Evolutionary conservation across 1,140 invertebrate genomes (phyloP).

Genomic region (Drosophila ananassae): DNA sequence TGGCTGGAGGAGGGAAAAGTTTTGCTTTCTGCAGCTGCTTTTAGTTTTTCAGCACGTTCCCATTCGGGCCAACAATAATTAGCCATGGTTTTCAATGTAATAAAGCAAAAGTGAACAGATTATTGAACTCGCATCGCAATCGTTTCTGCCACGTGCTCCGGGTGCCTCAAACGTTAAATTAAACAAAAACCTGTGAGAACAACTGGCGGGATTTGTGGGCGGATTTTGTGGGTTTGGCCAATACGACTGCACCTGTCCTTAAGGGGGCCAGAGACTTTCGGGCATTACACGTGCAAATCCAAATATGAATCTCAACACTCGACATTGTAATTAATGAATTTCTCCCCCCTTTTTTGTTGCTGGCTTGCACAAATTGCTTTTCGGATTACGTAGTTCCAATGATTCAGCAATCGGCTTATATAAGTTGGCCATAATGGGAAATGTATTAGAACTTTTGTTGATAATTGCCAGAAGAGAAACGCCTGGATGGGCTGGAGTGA

Average conservation of each 20-base stretch:
- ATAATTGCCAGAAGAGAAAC: slow-evolving; percentile 30
- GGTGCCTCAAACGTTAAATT: slow-evolving; percentile 11
- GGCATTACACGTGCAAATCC: slow-evolving; percentile 63
- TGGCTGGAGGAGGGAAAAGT: slow-evolving; percentile 26
- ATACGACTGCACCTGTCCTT: slow-evolving; percentile 44
- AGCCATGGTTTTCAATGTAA: slow-evolving; percentile 69
- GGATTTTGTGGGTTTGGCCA: slow-evolving; percentile 1
- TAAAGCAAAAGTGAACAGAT: slow-evolving; percentile 68
- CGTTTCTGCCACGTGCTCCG: slow-evolving; percentile 29
- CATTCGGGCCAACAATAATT: slow-evolving; percentile 61
- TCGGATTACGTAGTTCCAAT: slow-evolving; percentile 43
- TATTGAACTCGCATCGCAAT: slow-evolving; percentile 57
- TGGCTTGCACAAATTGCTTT: slow-evolving; percentile 26
- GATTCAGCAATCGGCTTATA: slow-evolving; percentile 45
- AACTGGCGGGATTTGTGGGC: slow-evolving; percentile 14
- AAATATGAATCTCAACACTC: slow-evolving; percentile 36
- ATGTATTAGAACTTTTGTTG: slow-evolving; percentile 6
- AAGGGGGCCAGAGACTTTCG: neutral
- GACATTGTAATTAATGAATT: slow-evolving; percentile 66
- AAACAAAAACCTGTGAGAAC: slow-evolving; percentile 13
- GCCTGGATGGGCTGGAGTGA: neutral
- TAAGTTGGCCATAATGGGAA: slow-evolving; percentile 8
- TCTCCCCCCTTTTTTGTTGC: slow-evolving; percentile 5
- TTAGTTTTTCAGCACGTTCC: slow-evolving; percentile 73
- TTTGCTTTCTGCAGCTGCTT: slow-evolving; percentile 57